Evolutionary conservation across 2,888 invertebrate genomes (phyloP).

Genomic region (Noctua janthe): DNA sequence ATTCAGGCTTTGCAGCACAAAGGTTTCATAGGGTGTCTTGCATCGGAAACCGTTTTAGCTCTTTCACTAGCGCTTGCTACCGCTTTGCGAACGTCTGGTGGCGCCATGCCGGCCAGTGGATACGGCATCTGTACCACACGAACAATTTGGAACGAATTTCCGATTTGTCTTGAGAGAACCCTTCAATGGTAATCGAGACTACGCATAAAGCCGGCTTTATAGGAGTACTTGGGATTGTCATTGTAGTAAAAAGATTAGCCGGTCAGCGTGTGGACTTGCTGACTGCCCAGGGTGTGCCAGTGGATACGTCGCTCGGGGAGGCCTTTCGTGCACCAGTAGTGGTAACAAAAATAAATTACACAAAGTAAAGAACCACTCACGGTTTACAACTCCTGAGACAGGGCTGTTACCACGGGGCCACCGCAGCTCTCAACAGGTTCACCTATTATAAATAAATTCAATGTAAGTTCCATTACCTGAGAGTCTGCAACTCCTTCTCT

Average conservation of each 20-base stretch:
- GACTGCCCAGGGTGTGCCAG: neutral
- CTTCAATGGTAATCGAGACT: too few relatives aligned
- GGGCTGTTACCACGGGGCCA: neutral
- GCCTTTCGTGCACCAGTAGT: neutral
- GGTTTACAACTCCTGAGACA: neutral
- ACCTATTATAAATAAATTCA: neutral
- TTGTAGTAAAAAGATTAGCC: neutral
- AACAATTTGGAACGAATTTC: too few relatives aligned
- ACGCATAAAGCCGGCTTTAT: too few relatives aligned
- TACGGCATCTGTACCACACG: too few relatives aligned
- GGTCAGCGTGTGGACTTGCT: neutral
- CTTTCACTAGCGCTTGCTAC: too few relatives aligned
- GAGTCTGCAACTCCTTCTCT: slow-evolving; percentile 94
- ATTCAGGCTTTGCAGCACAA: too few relatives aligned
- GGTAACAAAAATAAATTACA: neutral
- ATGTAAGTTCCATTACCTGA: slow-evolving; percentile 82
- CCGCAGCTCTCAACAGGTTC: neutral
- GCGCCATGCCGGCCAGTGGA: too few relatives aligned
- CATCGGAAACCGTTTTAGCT: too few relatives aligned
- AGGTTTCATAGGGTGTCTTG: too few relatives aligned
- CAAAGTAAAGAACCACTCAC: neutral
- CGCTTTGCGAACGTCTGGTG: too few relatives aligned
- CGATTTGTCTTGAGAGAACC: too few relatives aligned
- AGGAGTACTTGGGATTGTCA: neutral
- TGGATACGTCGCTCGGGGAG: neutral